Conservation (phyloP, 2,888 invertebrate species). For the Operophtera brumata region DNA sequence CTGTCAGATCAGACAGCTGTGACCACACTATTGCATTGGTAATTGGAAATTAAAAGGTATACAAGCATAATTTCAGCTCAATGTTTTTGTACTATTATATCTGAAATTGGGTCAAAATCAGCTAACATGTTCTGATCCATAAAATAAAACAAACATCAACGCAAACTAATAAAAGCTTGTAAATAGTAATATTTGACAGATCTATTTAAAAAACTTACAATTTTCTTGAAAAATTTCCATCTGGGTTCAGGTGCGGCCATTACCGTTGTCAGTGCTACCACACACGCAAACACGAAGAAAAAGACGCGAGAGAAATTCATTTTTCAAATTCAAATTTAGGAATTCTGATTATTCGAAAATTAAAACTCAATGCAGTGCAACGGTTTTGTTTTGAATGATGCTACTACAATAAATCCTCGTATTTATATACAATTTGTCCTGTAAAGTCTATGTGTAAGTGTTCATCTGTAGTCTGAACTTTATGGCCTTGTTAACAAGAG, state of each 20-base stretch:
- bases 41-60: too few relatives aligned
- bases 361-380: neutral
- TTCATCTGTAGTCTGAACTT: neutral
- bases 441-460: neutral
- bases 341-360: neutral
- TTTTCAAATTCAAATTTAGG: conserved; percentile 18
- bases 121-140: too few relatives aligned
- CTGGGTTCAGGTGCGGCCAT: conserved; percentile 45
- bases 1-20: too few relatives aligned
- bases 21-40: too few relatives aligned
- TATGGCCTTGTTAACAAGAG: neutral
- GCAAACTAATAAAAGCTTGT: too few relatives aligned
- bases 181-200: neutral
- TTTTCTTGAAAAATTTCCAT: conserved; percentile 54
- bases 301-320: conserved; percentile 52
- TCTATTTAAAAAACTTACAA: conserved; percentile 42
- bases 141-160: too few relatives aligned
- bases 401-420: neutral
- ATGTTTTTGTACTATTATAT: too few relatives aligned
- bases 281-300: conserved; percentile 46
- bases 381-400: conserved; percentile 12
- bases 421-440: conserved; percentile 6
- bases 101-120: too few relatives aligned
- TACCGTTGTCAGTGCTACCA: conserved; percentile 42
- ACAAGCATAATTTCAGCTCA: too few relatives aligned